Evolutionary conservation across 2,888 invertebrate species (phyloP).

Genomic region (Leptinotarsa rubiginosa): DNA sequence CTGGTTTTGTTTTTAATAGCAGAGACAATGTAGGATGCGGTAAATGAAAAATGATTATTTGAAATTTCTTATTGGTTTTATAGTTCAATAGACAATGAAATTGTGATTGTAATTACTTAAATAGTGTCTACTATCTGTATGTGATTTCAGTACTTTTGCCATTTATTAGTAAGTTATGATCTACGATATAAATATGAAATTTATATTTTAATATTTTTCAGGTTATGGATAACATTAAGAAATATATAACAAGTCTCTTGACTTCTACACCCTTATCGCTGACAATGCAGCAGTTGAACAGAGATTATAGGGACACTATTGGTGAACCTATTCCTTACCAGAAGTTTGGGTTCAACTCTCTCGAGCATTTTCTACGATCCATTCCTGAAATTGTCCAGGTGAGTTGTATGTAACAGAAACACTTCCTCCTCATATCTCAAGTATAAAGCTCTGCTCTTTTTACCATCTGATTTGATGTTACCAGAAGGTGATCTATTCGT

Average conservation of each 20-base stretch:
- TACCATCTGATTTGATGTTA: no score
- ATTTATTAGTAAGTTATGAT: background rate
- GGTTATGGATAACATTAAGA: constrained; percentile 43
- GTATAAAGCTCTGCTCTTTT: no score
- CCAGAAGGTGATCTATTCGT: no score
- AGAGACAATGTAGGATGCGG: no score
- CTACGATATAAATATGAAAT: background rate
- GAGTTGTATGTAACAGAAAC: background rate
- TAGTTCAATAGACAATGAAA: no score
- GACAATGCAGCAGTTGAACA: constrained; percentile 48
- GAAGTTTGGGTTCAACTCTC: constrained; percentile 49
- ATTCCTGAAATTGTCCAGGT: constrained; percentile 54
- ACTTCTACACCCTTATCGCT: constrained; percentile 52
- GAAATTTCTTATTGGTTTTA: no score
- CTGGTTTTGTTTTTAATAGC: no score
- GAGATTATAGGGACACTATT: constrained; percentile 53
- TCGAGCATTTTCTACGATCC: constrained; percentile 53
- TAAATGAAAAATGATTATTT: no score
- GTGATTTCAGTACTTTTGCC: background rate
- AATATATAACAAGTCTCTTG: constrained; percentile 52
- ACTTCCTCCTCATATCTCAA: no score
- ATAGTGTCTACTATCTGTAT: no score
- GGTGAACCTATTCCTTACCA: constrained; percentile 54
- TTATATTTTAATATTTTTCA: constrained; percentile 6
- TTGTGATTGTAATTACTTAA: no score